phyloP scores from a whole-genome alignment of 2,888 invertebrate species.

The Amphipoea oculea region DNA sequence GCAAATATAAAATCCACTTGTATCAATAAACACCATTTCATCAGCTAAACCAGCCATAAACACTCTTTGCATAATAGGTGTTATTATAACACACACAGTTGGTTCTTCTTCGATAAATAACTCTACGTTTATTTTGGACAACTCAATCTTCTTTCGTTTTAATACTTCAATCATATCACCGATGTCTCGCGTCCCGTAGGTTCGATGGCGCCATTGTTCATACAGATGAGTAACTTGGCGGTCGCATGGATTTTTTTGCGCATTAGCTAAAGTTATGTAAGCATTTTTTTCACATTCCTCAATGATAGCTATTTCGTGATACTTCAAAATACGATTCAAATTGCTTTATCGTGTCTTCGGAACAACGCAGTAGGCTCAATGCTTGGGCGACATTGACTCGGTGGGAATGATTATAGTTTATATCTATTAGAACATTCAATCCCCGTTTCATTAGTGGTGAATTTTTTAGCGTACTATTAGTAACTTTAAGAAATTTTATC shows the following conservation, averaged over 20 bases:
- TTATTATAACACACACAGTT: slow-evolving; percentile 33
- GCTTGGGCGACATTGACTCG: slow-evolving; percentile 49
- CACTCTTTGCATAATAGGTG: slow-evolving; percentile 26
- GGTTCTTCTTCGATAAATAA: slow-evolving; percentile 25
- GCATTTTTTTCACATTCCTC: slow-evolving; percentile 48
- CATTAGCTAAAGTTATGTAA: slow-evolving; percentile 38
- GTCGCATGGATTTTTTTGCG: slow-evolving; percentile 46
- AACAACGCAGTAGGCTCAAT: slow-evolving; percentile 57
- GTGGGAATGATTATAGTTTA: slow-evolving; percentile 57
- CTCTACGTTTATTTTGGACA: slow-evolving; percentile 7
- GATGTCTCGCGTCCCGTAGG: slow-evolving; percentile 42
- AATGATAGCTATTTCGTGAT: slow-evolving; percentile 55
- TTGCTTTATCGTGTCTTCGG: slow-evolving; percentile 58
- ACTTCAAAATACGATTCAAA: slow-evolving; percentile 57
- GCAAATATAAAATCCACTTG: slow-evolving; percentile 41
- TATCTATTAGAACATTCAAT: slow-evolving; percentile 55
- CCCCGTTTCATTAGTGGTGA: slow-evolving; percentile 46
- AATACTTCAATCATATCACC: slow-evolving; percentile 32
- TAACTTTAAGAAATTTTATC: slow-evolving; percentile 49
- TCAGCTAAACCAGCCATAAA: slow-evolving; percentile 35
- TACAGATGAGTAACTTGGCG: slow-evolving; percentile 44
- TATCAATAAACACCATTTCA: slow-evolving; percentile 39
- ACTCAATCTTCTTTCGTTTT: slow-evolving; percentile 41
- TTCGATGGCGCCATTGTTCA: slow-evolving; percentile 44
- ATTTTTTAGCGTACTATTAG: slow-evolving; percentile 12